phyloP scores from a whole-genome alignment of 1,140 invertebrate genomes.

The Drosophila nigromelanica region DNA sequence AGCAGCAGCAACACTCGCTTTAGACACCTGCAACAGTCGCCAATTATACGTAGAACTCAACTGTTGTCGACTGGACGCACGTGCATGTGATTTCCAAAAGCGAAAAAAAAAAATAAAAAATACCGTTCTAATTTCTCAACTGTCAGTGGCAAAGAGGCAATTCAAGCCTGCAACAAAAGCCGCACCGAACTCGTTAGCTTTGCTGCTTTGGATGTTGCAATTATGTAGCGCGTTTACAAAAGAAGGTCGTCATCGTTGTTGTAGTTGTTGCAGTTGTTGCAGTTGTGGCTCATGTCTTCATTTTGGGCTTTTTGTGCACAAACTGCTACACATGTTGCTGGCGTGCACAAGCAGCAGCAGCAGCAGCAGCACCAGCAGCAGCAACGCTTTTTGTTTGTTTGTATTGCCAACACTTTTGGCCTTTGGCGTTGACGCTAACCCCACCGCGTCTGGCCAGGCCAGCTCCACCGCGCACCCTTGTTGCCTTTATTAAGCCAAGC shows the following conservation, averaged over 20 bases:
- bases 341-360: constrained; percentile 53
- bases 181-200: constrained; percentile 62
- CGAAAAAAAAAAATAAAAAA: constrained; percentile 40
- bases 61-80: constrained; percentile 41
- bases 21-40: constrained; percentile 35
- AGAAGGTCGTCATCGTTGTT: constrained; percentile 63
- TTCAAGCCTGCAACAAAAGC: constrained; percentile 26
- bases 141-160: constrained; percentile 70
- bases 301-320: constrained; percentile 60
- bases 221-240: constrained; percentile 78
- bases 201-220: constrained; percentile 66
- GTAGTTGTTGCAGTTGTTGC: constrained; percentile 12
- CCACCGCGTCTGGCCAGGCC: constrained; percentile 36
- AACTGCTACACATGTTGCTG: constrained; percentile 70
- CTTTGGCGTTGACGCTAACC: constrained; percentile 75
- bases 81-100: constrained; percentile 77
- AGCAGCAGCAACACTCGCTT: constrained; percentile 32
- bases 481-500: constrained; percentile 74
- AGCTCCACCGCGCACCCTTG: constrained; percentile 32
- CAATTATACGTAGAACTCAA: constrained; percentile 37
- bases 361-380: constrained; percentile 50
- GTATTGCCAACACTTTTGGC: constrained; percentile 78
- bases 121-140: constrained; percentile 81
- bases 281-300: constrained; percentile 67
- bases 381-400: constrained; percentile 73